Percentiles rank a stretch among this genome's conserved stretches.
phyloP scores from a whole-genome alignment of 2,888 invertebrate genomes.

The Erebia epiphron region DNA sequence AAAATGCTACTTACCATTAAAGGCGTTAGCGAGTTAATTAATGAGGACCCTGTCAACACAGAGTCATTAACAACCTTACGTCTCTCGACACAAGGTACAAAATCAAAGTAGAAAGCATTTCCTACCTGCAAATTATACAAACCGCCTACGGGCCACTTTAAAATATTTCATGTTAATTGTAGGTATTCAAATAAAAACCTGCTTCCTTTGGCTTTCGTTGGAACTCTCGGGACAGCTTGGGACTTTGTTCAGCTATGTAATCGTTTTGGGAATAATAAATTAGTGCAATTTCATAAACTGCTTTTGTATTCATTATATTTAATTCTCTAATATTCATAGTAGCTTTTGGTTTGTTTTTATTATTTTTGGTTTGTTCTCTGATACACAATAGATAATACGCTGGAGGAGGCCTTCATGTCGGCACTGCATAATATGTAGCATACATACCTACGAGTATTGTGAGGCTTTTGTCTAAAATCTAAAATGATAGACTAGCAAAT shows the following conservation, averaged over 20 bases:
- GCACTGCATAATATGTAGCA: too few relatives aligned
- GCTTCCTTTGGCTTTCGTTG: slow-evolving; percentile 13
- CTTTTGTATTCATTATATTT: not conserved
- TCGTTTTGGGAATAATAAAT: slow-evolving; percentile 10
- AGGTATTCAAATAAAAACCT: slow-evolving; percentile 40
- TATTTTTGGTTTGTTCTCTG: too few relatives aligned
- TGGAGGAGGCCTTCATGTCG: too few relatives aligned
- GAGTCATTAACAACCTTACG: slow-evolving; percentile 15
- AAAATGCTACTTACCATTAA: slow-evolving; percentile 30
- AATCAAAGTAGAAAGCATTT: slow-evolving; percentile 2
- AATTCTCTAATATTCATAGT: too few relatives aligned
- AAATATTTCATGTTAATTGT: slow-evolving; percentile 40
- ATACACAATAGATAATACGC: too few relatives aligned
- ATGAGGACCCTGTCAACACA: not conserved
- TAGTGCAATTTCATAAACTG: slow-evolving; percentile 9
- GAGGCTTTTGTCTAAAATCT: too few relatives aligned
- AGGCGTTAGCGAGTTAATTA: slow-evolving; percentile 35
- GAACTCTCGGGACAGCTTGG: not conserved
- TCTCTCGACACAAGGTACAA: not conserved
- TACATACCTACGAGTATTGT: too few relatives aligned
- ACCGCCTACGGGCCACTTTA: slow-evolving; percentile 35
- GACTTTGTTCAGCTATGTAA: not conserved
- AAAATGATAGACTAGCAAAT: too few relatives aligned
- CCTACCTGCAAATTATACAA: slow-evolving; percentile 32
- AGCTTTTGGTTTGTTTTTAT: too few relatives aligned